Percentiles rank a stretch among this genome's conserved stretches.
These are phyloP conservation scores for Henricia sp. DNA, from an alignment of 53 echinoderm and acorn worm genomes.

Conservation along the genomic window DNA sequence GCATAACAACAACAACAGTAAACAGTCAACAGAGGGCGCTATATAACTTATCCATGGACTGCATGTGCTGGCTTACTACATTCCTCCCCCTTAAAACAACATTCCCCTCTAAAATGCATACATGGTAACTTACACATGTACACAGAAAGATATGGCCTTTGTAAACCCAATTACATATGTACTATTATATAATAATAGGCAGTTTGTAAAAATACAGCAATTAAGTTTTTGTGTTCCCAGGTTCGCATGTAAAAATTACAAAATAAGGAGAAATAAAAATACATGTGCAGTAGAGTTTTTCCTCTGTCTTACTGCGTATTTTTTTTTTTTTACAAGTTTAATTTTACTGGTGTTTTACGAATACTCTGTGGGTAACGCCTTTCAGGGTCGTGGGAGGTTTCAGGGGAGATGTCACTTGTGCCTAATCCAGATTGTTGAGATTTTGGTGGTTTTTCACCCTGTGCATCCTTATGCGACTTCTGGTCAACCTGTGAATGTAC, in stretches of 20 bases:
- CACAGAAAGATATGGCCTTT: neutral
- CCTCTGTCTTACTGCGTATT: neutral
- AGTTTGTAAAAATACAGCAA: neutral
- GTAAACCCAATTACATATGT: neutral
- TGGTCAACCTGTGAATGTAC: neutral
- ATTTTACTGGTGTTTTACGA: neutral
- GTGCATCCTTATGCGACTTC: neutral
- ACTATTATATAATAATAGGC: neutral
- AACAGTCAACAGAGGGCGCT: too few species aligned
- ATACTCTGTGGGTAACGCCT: neutral
- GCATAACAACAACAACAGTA: too few species aligned
- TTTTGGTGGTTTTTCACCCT: neutral
- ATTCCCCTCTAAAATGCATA: neutral
- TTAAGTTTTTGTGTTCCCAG: neutral
- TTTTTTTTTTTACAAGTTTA: constrained; percentile 5
- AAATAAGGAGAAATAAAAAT: neutral
- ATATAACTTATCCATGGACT: too few species aligned
- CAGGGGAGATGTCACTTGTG: neutral
- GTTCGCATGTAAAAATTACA: neutral
- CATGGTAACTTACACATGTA: neutral
- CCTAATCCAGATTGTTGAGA: neutral
- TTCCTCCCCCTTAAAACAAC: constrained; percentile 4
- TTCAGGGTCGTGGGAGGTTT: neutral
- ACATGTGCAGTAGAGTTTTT: neutral
- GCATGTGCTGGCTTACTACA: too few species aligned